These are phyloP conservation scores for Oxycera nigricornis DNA, from an alignment of 2,888 invertebrate species.

Conservation along the genomic window DNA sequence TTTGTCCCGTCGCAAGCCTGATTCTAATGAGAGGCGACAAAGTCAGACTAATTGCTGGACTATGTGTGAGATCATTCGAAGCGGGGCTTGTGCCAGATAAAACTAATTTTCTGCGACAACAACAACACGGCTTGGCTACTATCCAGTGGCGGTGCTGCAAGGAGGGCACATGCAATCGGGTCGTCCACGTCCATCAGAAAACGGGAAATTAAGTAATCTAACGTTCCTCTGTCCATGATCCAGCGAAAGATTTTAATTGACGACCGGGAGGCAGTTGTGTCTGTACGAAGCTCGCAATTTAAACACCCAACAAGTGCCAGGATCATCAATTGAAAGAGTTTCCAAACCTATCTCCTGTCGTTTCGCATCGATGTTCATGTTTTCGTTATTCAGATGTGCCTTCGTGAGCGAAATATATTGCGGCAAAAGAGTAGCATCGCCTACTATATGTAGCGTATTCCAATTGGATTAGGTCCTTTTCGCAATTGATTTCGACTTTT, in stretches of 20 bases:
- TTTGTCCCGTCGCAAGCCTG: neutral
- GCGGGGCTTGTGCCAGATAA: slow-evolving; percentile 21
- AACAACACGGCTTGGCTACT: too few species aligned
- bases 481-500: too few species aligned
- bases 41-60: slow-evolving; percentile 13
- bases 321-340: too few species aligned
- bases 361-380: too few species aligned
- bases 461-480: too few species aligned
- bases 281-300: too few species aligned
- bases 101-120: slow-evolving; percentile 1
- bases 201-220: slow-evolving; percentile 16
- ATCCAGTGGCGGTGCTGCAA: neutral
- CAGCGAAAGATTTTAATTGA: neutral
- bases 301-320: too few species aligned
- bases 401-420: too few species aligned
- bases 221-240: neutral
- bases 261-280: neutral
- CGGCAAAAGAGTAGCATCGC: too few species aligned
- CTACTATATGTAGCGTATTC: too few species aligned
- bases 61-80: slow-evolving; percentile 14
- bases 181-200: neutral
- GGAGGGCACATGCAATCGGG: neutral
- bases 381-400: too few species aligned
- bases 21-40: slow-evolving; percentile 17
- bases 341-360: too few species aligned